Base-by-base conservation (phyloP, 2,113 vertebrate species). In the Cyanoramphus novaezelandiae region DNA sequence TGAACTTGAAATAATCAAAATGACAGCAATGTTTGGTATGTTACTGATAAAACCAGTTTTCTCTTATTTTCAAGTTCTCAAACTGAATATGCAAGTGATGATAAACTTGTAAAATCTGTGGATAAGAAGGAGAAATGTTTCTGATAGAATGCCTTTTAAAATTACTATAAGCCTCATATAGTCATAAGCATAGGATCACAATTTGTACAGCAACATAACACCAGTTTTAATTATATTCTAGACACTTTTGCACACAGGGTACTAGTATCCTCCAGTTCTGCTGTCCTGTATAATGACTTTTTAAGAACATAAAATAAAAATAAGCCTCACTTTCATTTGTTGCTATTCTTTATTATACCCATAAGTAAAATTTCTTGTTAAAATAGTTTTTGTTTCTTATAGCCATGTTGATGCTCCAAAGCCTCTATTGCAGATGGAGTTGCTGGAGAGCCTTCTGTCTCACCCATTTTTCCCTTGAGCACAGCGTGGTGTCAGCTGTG, bases 401-500 rank as follows among this genome's bases (percentile, higher is more conserved):
- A 76, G 35, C 17, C 11, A 7, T 31, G 15, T 43, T 50, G 27
- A 28, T 82, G 20, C 7, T 84, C 63, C 31, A 57, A 71, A 96
- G 14, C 19, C 31, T 29, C 50, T 82, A 12, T 4, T 71, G 37
- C 21, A 70, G n/a, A 29, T 10, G 39, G 41, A 78, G 17, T 16
- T 4, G 20, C 43, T 41, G 52, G 29, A 89, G 19, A 90, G 6
- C 29, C 62, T 77, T 49, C 31, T 90, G 37, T 27, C 20, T 29
- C 28, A 39, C 18, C 6, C 10, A 24, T 76, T 86, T 85, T 55
- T 31, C 49, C 46, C 59, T 77, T 39, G 44, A 64, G 35, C 16
- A 6, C 10, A 67, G 55, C 0, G 0, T 25, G 19, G 23, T 44
- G 49, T 60, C 75, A 76, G 24, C 64, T 17, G 0, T 16, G 18